Percentiles rank a stretch among this genome's conserved stretches.
Evolutionary conservation across 2,797 vertebrate species (phyloP).

Genomic region (Karalla daura): DNA sequence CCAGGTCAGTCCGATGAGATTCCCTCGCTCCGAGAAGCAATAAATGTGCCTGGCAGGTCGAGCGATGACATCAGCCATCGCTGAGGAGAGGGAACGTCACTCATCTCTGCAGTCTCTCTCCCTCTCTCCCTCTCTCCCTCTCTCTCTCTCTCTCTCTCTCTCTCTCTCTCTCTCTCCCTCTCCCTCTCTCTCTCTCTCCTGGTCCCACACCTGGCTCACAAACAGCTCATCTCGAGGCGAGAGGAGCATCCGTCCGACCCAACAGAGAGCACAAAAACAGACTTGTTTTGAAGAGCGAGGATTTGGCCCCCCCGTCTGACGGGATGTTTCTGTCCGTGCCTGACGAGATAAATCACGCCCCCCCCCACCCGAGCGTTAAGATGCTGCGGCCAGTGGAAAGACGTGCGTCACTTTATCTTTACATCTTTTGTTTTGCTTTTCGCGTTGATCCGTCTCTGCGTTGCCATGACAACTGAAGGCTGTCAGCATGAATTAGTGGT

Average conservation of each 20-base stretch:
- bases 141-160: background rate
- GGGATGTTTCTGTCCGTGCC: constrained; percentile 44
- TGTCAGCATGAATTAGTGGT: background rate
- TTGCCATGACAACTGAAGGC: background rate
- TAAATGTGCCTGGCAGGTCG: constrained; percentile 1
- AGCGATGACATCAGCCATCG: background rate
- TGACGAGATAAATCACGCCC: constrained; percentile 54
- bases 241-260: constrained; percentile 27
- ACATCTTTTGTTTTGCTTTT: background rate
- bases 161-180: background rate
- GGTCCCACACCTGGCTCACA: constrained; percentile 29
- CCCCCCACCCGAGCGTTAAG: constrained; percentile 3
- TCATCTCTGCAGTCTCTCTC: background rate
- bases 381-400: constrained; percentile 5
- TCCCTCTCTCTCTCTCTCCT: constrained; percentile 14
- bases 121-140: background rate
- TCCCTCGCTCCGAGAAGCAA: constrained; percentile 1
- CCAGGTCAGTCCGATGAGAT: constrained; percentile 5
- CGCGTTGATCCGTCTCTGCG: background rate
- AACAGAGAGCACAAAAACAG: constrained; percentile 65
- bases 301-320: constrained; percentile 42
- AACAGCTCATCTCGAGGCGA: constrained; percentile 12
- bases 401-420: background rate
- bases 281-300: constrained; percentile 50
- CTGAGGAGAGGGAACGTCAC: background rate